phyloP scores from a whole-genome alignment of 2,797 vertebrate species.

The Chelonia mydas region DNA sequence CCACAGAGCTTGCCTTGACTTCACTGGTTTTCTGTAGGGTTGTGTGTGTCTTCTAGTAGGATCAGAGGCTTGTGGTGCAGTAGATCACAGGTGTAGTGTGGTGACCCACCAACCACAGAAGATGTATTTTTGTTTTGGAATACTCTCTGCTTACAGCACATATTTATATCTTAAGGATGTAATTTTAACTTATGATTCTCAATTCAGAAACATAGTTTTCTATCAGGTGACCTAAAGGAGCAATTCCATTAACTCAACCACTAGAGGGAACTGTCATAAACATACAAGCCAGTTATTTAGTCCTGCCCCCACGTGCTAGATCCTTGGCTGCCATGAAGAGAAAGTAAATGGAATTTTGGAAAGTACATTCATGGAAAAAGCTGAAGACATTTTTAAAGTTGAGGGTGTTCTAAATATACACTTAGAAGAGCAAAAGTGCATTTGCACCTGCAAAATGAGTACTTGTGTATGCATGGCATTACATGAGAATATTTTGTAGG shows the following conservation, averaged over 20 bases:
- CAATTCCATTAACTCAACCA: background rate
- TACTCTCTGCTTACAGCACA: too few relatives aligned
- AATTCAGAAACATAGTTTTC: background rate
- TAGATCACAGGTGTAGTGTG: background rate
- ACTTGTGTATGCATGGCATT: background rate
- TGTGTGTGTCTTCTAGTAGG: background rate
- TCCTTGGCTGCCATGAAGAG: background rate
- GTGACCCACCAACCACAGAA: background rate
- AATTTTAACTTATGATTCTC: background rate
- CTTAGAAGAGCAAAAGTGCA: background rate
- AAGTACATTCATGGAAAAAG: background rate
- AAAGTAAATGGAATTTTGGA: background rate
- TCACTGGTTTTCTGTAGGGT: background rate
- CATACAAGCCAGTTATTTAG: rapidly evolving
- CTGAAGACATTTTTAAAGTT: background rate
- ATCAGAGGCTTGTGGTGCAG: background rate
- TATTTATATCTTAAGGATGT: background rate
- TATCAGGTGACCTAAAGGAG: background rate
- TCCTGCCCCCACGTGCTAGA: rapidly evolving
- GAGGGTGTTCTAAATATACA: background rate
- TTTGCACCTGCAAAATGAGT: background rate
- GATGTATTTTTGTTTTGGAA: background rate
- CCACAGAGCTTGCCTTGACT: background rate
- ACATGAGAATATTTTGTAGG: background rate
- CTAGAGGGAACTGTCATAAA: slow-evolving; percentile 60